These are phyloP conservation scores for Rhynchomys soricoides DNA, from an alignment of 2,113 vertebrate species.

Conservation along the genomic window DNA sequence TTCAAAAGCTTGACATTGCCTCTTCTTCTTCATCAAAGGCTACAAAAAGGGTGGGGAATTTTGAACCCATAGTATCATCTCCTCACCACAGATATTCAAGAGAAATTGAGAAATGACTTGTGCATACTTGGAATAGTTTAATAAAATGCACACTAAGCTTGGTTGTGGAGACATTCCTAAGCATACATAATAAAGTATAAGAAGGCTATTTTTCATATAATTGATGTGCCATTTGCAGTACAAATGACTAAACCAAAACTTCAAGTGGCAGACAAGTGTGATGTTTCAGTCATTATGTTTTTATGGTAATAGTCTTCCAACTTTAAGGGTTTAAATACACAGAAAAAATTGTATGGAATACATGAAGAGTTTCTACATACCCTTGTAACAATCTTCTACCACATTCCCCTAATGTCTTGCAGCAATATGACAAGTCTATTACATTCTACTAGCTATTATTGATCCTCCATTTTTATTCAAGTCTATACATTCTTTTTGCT, in stretches of 20 bases:
- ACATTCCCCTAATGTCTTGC: constrained; percentile 6
- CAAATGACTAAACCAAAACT: constrained; percentile 36
- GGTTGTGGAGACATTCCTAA: constrained; percentile 34
- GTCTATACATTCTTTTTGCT: neutral
- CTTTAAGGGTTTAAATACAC: constrained; percentile 5
- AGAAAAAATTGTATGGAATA: neutral
- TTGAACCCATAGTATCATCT: neutral
- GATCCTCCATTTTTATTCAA: neutral
- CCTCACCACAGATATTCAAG: neutral
- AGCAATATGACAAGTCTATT: neutral
- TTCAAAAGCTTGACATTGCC: constrained; percentile 19
- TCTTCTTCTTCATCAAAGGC: constrained; percentile 61
- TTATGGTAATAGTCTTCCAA: neutral
- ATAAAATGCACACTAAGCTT: neutral
- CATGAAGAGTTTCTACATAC: neutral
- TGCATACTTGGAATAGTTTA: constrained; percentile 43
- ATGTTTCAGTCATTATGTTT: neutral
- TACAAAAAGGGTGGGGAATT: constrained; percentile 31
- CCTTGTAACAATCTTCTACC: neutral
- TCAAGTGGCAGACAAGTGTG: neutral
- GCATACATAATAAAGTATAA: neutral
- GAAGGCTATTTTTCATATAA: neutral
- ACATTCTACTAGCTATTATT: neutral
- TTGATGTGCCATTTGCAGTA: neutral
- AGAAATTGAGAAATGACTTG: constrained; percentile 60